Evolutionary conservation across 2,888 invertebrate species (phyloP), one percentile per base, ranked within the genome.

Genomic region (Laspeyria flexula): DNA sequence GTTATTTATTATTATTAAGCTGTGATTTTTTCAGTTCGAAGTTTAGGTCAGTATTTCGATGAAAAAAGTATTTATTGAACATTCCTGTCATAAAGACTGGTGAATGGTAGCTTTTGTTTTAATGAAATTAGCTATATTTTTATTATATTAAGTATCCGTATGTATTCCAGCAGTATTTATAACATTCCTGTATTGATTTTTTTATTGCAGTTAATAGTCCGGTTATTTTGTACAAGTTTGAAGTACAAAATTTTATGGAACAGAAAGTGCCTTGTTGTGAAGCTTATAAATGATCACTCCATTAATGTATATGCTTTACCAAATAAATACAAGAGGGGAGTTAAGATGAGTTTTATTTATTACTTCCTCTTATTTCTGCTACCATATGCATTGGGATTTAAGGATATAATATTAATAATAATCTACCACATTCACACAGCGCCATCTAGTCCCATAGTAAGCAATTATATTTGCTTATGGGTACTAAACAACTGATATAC

Each of bases 181-280:
- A 63, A 70, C 74, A 76, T 76, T 76, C 74, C 75, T 65, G 51
- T 58, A 50, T 61, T 55, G 50, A 43, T 51, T 41, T 46, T 43
- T 56, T 47, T 29, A 51, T 45, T 11, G 37, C 52, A 53, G 44
- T 49, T 48, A 62, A 51, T 49, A 39, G 48, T 50, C 55, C 38
- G 44, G 42, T 59, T 56, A 65, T 59, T 56, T 60, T 71, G 55
- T 65, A 71, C 58, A 71, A 69, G 57, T 45, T 70, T 68, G 49
- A 73, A 83, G 81, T 83, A 81, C 79, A 81, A 81, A 67, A 65
- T 63, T 55, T 53, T 71, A 40, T 30, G 49, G 34, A 63, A 48
- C 52, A 65, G 71, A 71, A 79, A 81, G 86, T 87, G 86, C 85
- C 85, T 86, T 85, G 74, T 13, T 65, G 66, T 65, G 68, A n/a